Base-by-base conservation (phyloP, 2,797 vertebrate species). In the Eulemur rubriventer region DNA sequence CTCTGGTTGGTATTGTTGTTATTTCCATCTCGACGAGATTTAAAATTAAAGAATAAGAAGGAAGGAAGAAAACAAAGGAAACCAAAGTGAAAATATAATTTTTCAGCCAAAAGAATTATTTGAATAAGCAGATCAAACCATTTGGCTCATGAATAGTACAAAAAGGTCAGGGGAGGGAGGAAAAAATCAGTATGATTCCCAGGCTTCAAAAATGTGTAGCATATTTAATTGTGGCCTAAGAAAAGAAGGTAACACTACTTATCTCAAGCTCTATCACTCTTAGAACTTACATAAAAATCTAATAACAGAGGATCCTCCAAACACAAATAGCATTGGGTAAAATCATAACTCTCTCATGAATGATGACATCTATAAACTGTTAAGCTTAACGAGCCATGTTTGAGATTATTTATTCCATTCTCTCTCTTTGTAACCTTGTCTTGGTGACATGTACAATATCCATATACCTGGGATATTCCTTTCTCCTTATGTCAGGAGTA, bases 281-380 rank as follows among this genome's bases (percentile, higher is more conserved):
- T n/a, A 63, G 20, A 96, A 94, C n/a, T 65, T 59, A 76, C 78
- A 55, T 43, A 52, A 86, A 96, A 94, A 80, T 26, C 38, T 48
- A 84, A 61, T 10, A 87, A 82, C 35, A 91, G 87, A 81, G 17
- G 41, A 20, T 38, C 43, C 24, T 89, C 14, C 52, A 81, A 88
- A 93, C 65, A 76, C 22, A 90, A 93, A 70, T 1, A 79, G 41
- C 43, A 79, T 0, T 79, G 6, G 12, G n/a, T 46, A 89, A 96
- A 92, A 82, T 63, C 48, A 11, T 33, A 96, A 80, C 26, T 93
- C 55, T 69, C 22, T 80, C 84, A 78, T 46, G 35, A 86, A 33
- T 20, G 46, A 84, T 28, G 50, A 16, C 10, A 5, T 43, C 87
- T 84, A 55, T 50, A 57, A 89, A 67, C 59, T 63, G 81, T 59